Percentiles rank a stretch among this genome's conserved stretches.
Conservation (phyloP, 2,888 invertebrate species). For the Chelonus formosanus region DNA sequence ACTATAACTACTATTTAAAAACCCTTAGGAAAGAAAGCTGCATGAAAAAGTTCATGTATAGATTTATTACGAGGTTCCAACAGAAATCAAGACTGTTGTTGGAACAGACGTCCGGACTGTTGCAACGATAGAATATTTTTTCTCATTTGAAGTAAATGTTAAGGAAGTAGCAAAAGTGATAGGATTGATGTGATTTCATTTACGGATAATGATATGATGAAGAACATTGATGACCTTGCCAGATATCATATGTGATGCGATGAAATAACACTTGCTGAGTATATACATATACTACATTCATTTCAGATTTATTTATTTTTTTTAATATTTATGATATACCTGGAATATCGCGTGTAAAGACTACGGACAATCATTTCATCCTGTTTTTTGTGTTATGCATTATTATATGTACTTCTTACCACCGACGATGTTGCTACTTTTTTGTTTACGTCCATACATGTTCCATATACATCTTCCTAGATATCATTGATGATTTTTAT, state of each 20-base stretch:
- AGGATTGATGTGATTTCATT: too few species aligned
- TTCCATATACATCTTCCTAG: not conserved
- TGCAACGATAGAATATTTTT: too few species aligned
- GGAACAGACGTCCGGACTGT: too few species aligned
- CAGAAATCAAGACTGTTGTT: too few species aligned
- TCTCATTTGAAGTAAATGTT: too few species aligned
- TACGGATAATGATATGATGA: constrained; percentile 1
- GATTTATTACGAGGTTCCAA: too few species aligned
- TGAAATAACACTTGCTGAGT: too few species aligned
- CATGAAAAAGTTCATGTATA: too few species aligned
- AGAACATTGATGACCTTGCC: constrained; percentile 18
- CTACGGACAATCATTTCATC: constrained; percentile 16
- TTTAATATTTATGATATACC: constrained; percentile 14
- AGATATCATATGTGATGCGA: not conserved
- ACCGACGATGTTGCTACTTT: constrained; percentile 4
- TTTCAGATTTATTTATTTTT: constrained; percentile 2
- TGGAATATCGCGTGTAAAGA: constrained; percentile 20
- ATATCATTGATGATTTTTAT: too few species aligned
- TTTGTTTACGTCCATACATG: not conserved
- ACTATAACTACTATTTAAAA: too few species aligned
- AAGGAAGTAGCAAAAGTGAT: too few species aligned
- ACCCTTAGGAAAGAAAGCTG: too few species aligned
- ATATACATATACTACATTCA: not conserved
- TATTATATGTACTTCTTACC: not conserved
- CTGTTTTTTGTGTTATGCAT: constrained; percentile 9